These are phyloP conservation scores for Zonitis immaculata DNA, from an alignment of 2,888 invertebrate species.

Conservation along the genomic window DNA sequence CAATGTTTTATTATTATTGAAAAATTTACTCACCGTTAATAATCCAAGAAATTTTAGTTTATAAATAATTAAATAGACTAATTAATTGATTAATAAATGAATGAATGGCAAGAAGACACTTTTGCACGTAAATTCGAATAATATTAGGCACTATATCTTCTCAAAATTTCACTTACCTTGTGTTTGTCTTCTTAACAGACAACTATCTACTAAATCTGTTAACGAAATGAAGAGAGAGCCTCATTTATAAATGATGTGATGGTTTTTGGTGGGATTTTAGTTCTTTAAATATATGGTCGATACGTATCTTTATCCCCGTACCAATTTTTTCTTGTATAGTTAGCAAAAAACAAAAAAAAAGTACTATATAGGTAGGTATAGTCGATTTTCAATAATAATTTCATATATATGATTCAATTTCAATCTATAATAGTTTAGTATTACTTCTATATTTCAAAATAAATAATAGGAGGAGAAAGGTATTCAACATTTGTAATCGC, in stretches of 20 bases:
- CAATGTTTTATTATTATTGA: no score
- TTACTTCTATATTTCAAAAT: no score
- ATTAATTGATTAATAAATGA: no score
- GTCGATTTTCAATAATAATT: no score
- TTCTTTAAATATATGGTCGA: neutral
- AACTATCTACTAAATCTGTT: constrained; percentile 15
- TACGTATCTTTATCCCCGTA: neutral
- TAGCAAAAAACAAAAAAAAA: no score
- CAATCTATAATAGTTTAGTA: no score
- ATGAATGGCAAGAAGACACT: no score
- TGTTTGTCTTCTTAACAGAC: neutral
- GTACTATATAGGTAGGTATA: no score
- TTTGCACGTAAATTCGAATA: neutral
- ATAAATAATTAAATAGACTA: neutral
- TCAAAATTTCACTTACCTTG: constrained; percentile 12
- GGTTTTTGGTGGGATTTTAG: constrained; percentile 1
- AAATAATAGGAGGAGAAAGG: no score
- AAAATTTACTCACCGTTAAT: neutral
- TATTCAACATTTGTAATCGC: no score
- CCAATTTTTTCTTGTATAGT: neutral
- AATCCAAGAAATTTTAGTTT: neutral
- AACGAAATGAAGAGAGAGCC: constrained; percentile 19
- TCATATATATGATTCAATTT: no score
- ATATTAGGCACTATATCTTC: no score
- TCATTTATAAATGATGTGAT: constrained; percentile 13